These are phyloP conservation scores for Saturnia japonica DNA, from an alignment of 2,888 invertebrate genomes.

Conservation along the genomic window DNA sequence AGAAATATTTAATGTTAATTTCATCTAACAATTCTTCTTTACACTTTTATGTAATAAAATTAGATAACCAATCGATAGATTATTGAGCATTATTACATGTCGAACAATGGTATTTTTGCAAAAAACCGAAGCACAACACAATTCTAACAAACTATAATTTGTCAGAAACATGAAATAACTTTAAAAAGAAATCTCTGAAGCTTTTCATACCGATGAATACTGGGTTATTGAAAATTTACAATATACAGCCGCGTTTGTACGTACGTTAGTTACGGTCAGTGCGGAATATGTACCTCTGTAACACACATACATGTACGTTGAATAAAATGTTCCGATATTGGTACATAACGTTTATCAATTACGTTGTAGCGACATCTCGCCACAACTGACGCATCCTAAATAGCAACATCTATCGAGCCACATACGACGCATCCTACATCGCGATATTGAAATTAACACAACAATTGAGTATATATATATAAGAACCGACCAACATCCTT, in stretches of 20 bases:
- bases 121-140: background rate
- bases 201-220: background rate
- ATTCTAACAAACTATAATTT: background rate
- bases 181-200: background rate
- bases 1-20: background rate
- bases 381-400: too few relatives aligned
- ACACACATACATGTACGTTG: background rate
- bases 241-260: background rate
- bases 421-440: too few relatives aligned
- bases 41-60: background rate
- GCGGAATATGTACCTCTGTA: background rate
- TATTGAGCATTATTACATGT: background rate
- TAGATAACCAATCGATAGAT: background rate
- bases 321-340: background rate
- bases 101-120: background rate
- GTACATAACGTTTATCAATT: background rate
- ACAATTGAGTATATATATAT: too few relatives aligned
- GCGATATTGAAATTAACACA: too few relatives aligned
- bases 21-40: background rate
- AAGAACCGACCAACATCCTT: too few relatives aligned
- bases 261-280: background rate
- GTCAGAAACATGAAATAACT: background rate
- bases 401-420: background rate
- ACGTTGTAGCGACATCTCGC: too few relatives aligned
- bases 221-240: background rate